phyloP scores from a whole-genome alignment of 2,113 vertebrate genomes.

The Boleophthalmus pectinirostris region DNA sequence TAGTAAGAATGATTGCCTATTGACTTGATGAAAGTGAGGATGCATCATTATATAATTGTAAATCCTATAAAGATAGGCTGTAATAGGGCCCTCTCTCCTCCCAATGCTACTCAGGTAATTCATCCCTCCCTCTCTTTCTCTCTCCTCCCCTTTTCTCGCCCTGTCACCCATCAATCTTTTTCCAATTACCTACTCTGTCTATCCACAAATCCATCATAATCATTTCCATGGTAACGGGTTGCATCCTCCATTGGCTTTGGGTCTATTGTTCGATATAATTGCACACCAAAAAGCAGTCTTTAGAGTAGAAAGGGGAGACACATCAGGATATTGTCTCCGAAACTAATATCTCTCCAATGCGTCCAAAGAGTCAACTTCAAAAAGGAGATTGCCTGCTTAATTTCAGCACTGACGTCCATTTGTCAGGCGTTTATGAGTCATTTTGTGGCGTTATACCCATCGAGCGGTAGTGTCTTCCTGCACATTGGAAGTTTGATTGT shows the following conservation, averaged over 20 bases:
- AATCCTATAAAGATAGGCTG: conserved; percentile 74
- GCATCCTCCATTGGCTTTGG: conserved; percentile 71
- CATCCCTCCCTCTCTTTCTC: conserved; percentile 63
- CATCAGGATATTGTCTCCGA: conserved; percentile 46
- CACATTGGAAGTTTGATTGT: conserved; percentile 30
- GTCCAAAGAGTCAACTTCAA: conserved; percentile 49
- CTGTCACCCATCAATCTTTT: conserved; percentile 82
- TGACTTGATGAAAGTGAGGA: conserved; percentile 65
- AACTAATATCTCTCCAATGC: conserved; percentile 39
- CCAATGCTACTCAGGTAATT: conserved; percentile 66
- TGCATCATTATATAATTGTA: conserved; percentile 75
- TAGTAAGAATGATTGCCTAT: conserved; percentile 64
- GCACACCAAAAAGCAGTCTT: conserved; percentile 60
- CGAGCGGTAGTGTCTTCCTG: conserved; percentile 31
- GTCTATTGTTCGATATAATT: conserved; percentile 76
- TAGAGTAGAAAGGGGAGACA: conserved; percentile 33
- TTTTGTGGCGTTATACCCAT: conserved; percentile 44
- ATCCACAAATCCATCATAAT: conserved; percentile 81
- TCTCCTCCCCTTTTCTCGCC: conserved; percentile 54
- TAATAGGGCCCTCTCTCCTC: conserved; percentile 69
- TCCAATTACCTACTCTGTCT: conserved; percentile 83
- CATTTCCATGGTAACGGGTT: conserved; percentile 79
- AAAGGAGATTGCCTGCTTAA: conserved; percentile 42
- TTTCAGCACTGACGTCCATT: conserved; percentile 45
- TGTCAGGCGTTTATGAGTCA: conserved; percentile 40